A percentile compares a stretch with the other conserved stretches of the same genome.
Conservation (phyloP, 2,797 vertebrate species). For the Melanotaenia boesemani region DNA sequence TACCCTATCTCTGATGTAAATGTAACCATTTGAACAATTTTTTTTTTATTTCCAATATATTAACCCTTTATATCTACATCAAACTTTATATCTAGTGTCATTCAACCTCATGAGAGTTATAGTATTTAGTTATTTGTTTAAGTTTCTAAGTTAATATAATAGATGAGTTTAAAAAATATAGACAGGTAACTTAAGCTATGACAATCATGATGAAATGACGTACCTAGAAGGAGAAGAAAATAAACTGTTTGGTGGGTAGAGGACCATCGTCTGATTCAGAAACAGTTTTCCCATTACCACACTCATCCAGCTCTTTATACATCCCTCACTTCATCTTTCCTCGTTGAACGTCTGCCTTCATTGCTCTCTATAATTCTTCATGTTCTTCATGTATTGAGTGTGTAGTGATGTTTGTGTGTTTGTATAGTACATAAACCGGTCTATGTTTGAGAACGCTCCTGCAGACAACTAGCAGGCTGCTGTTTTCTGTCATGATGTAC, state of each 20-base stretch:
- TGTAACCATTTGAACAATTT: not conserved
- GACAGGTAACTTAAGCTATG: too few relatives aligned
- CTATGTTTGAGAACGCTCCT: not conserved
- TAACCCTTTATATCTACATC: too few relatives aligned
- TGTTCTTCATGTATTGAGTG: not conserved
- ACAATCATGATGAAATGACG: too few relatives aligned
- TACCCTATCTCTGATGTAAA: too few relatives aligned
- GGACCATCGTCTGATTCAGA: not conserved
- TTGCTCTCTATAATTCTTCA: constrained; percentile 2
- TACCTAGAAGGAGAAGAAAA: too few relatives aligned
- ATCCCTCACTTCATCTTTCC: constrained; percentile 13
- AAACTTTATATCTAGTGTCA: too few relatives aligned
- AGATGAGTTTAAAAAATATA: too few relatives aligned
- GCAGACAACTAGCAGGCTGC: not conserved
- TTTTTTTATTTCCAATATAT: too few relatives aligned
- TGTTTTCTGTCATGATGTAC: constrained; percentile 11
- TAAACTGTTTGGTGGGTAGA: too few relatives aligned
- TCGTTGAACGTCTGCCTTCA: not conserved
- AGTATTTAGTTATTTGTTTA: too few relatives aligned
- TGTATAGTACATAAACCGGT: constrained; percentile 1
- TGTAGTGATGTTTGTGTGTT: constrained; percentile 24
- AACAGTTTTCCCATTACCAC: constrained; percentile 3
- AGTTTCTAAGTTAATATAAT: too few relatives aligned
- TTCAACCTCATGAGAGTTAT: too few relatives aligned
- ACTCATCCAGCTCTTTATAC: not conserved